A percentile compares a stretch with the other conserved stretches of the same genome.
These are phyloP conservation scores for Tetropium fuscum DNA, from an alignment of 2,888 invertebrate genomes.

Conservation along the genomic window DNA sequence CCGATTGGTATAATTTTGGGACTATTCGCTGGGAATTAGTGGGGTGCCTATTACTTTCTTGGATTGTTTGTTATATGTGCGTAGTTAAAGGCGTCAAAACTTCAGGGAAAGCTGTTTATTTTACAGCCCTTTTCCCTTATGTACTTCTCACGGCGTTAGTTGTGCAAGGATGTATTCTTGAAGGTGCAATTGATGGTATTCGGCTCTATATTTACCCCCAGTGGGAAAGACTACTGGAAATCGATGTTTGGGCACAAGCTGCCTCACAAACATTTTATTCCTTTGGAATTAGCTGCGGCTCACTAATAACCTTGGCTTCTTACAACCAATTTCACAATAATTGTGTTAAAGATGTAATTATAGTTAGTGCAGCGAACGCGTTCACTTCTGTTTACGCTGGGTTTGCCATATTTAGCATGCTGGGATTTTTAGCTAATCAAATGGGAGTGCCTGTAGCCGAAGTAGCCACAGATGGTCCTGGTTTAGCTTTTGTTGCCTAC, in stretches of 20 bases:
- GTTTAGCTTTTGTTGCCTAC: slow-evolving; percentile 81
- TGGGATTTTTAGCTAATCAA: slow-evolving; percentile 78
- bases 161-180: slow-evolving; percentile 73
- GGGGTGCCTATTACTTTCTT: slow-evolving; percentile 75
- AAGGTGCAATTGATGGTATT: slow-evolving; percentile 80
- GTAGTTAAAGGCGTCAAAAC: slow-evolving; percentile 81
- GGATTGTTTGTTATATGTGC: slow-evolving; percentile 77
- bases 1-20: slow-evolving; percentile 83
- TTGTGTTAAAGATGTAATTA: slow-evolving; percentile 79
- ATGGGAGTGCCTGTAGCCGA: slow-evolving; percentile 76
- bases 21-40: slow-evolving; percentile 79
- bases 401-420: slow-evolving; percentile 82
- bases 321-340: slow-evolving; percentile 80
- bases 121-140: slow-evolving; percentile 88
- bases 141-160: slow-evolving; percentile 80
- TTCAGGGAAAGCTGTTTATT: slow-evolving; percentile 86
- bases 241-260: slow-evolving; percentile 84
- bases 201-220: slow-evolving; percentile 83
- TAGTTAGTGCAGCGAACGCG: slow-evolving; percentile 78
- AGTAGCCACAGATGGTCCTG: slow-evolving; percentile 78
- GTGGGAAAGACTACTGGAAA: slow-evolving; percentile 78
- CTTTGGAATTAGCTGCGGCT: slow-evolving; percentile 81
- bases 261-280: slow-evolving; percentile 89
- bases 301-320: slow-evolving; percentile 81
- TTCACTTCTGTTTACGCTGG: slow-evolving; percentile 83